Evolutionary conservation across 2,888 invertebrate genomes (phyloP).

Genomic region (Piscicola geometra): DNA sequence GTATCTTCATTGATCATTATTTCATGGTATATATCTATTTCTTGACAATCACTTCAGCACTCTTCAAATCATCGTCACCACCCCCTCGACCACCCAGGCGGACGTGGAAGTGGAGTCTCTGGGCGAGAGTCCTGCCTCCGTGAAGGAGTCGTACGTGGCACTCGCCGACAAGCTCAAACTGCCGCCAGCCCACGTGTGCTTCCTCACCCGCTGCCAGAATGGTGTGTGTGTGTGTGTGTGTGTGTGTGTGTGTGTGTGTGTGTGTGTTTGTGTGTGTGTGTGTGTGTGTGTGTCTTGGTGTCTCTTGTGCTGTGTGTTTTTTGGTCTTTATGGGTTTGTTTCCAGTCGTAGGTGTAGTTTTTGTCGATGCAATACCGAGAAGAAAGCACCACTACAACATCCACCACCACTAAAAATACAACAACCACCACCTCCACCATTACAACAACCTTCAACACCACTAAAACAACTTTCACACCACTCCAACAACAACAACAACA

Average conservation of each 20-base stretch:
- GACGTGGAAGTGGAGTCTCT: slow-evolving; percentile 15
- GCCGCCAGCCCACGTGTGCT: slow-evolving; percentile 12
- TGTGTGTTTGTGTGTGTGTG: too few species aligned
- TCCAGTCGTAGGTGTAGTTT: too few species aligned
- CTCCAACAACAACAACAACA: neutral
- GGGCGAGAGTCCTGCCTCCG: slow-evolving; percentile 17
- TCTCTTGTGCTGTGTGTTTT: too few species aligned
- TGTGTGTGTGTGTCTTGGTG: too few species aligned
- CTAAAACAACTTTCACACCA: neutral
- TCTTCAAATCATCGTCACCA: neutral
- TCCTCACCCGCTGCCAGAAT: slow-evolving; percentile 26
- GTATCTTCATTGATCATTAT: too few species aligned
- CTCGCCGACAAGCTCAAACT: slow-evolving; percentile 28
- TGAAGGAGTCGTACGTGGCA: slow-evolving; percentile 25
- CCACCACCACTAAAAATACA: too few species aligned
- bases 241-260: too few species aligned
- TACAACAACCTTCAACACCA: neutral
- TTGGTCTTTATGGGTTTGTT: too few species aligned
- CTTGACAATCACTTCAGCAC: neutral
- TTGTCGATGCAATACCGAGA: too few species aligned
- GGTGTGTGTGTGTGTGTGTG: slow-evolving; percentile 7
- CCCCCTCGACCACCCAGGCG: too few species aligned
- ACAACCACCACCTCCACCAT: neutral
- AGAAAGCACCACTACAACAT: too few species aligned
- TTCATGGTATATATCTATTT: too few species aligned